Evolutionary conservation across 2,888 invertebrate genomes (phyloP).

Genomic region (Abscondita cerata): DNA sequence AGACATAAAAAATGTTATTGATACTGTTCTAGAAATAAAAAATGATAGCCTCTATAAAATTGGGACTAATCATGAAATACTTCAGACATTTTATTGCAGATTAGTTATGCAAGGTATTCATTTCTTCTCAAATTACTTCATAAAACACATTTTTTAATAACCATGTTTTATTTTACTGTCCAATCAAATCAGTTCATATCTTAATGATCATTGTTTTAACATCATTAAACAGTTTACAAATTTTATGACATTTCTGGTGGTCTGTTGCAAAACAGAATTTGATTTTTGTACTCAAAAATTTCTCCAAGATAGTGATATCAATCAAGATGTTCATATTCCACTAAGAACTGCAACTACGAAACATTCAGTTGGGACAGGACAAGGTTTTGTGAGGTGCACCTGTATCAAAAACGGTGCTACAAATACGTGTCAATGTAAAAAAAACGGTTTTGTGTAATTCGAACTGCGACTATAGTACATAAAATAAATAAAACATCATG

Average conservation of each 20-base stretch:
- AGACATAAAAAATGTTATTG: conserved; percentile 40
- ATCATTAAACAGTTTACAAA: too few relatives aligned
- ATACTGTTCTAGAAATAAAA: conserved; percentile 37
- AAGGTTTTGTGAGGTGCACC: conserved; percentile 1
- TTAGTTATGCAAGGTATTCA: not conserved
- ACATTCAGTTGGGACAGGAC: conserved; percentile 3
- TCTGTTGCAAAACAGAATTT: not conserved
- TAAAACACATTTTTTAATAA: not conserved
- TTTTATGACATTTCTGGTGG: too few relatives aligned
- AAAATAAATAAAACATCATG: too few relatives aligned
- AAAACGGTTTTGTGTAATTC: too few relatives aligned
- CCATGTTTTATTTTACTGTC: not conserved
- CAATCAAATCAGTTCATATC: not conserved
- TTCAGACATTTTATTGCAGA: conserved; percentile 9
- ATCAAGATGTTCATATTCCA: not conserved
- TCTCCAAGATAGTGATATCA: not conserved
- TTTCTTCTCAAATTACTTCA: not conserved
- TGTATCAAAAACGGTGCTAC: not conserved
- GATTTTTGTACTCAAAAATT: not conserved
- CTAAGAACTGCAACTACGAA: conserved; percentile 1
- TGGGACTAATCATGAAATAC: conserved; percentile 35
- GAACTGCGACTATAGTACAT: too few relatives aligned
- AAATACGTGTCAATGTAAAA: too few relatives aligned
- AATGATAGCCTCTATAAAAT: conserved; percentile 37
- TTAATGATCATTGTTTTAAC: not conserved